These are phyloP conservation scores for Fissipunctia ypsillon DNA, from an alignment of 2,888 invertebrate genomes.

Conservation along the genomic window DNA sequence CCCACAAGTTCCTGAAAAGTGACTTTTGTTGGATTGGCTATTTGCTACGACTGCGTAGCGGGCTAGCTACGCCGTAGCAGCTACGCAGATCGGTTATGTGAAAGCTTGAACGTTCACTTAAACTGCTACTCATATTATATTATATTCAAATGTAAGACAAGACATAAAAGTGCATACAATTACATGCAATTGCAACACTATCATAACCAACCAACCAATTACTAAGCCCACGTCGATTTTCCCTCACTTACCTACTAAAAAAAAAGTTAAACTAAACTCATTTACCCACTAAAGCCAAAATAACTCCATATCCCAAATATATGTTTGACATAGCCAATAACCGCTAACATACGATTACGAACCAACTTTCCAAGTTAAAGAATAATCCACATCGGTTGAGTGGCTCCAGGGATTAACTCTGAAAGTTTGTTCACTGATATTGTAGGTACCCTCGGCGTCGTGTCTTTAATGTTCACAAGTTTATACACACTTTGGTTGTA, in stretches of 20 bases:
- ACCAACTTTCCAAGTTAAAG: constrained; percentile 49
- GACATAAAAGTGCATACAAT: neutral
- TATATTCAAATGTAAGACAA: neutral
- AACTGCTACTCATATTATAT: neutral
- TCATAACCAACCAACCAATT: too few relatives aligned
- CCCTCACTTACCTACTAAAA: neutral
- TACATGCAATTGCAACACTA: too few relatives aligned
- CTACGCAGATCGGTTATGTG: neutral
- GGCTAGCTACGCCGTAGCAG: constrained; percentile 27
- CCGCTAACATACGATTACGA: constrained; percentile 48
- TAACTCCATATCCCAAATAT: constrained; percentile 17
- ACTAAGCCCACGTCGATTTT: neutral
- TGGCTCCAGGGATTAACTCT: constrained; percentile 55
- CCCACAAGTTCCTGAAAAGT: neutral
- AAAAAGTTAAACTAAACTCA: neutral
- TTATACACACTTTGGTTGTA: constrained; percentile 23
- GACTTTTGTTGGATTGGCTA: neutral
- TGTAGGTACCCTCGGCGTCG: constrained; percentile 26
- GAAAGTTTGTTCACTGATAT: constrained; percentile 51
- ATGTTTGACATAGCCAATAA: constrained; percentile 44
- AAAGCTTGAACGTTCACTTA: neutral
- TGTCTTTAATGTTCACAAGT: constrained; percentile 44
- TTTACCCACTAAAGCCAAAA: neutral
- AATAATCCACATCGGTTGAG: constrained; percentile 53
- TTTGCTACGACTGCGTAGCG: constrained; percentile 29